phyloP scores from a whole-genome alignment of 2,888 invertebrate genomes.

The Eutolmus rufibarbis region DNA sequence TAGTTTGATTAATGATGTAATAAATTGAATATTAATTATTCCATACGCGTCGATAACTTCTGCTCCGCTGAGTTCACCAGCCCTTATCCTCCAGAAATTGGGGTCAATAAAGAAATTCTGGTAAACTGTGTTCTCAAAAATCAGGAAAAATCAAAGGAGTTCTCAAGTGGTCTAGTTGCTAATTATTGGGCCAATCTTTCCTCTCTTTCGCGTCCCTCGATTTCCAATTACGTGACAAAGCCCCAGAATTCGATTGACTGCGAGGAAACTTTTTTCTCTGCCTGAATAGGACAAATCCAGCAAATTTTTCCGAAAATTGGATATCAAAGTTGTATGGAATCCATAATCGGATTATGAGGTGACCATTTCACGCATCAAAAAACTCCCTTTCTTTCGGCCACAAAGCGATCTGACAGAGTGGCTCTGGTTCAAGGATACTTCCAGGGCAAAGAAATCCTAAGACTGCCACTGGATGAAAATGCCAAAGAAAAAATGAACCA shows the following conservation, averaged over 20 bases:
- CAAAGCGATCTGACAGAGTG: background rate
- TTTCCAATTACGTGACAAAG: constrained; percentile 32
- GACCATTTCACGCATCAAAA: constrained; percentile 58
- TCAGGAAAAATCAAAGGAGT: background rate
- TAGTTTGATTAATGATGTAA: background rate
- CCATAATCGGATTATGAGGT: constrained; percentile 60
- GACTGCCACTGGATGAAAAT: background rate
- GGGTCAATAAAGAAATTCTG: background rate
- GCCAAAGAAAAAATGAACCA: background rate
- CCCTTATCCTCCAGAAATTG: background rate
- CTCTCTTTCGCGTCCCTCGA: background rate
- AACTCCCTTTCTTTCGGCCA: constrained; percentile 44
- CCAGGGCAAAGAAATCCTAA: background rate
- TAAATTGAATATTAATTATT: background rate
- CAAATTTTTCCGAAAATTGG: constrained; percentile 36
- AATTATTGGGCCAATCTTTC: background rate
- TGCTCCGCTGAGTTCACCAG: too few species aligned
- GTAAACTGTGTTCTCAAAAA: background rate
- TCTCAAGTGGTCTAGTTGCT: background rate
- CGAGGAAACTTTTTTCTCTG: background rate
- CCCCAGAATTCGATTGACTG: constrained; percentile 24
- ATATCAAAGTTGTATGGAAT: constrained; percentile 44
- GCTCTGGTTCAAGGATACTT: background rate
- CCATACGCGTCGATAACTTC: too few species aligned
- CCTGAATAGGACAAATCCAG: constrained; percentile 31